Evolutionary conservation across 2,888 invertebrate genomes (phyloP), one percentile per base, ranked within the genome.

Genomic region (Vannuccia rotundouncinata): DNA sequence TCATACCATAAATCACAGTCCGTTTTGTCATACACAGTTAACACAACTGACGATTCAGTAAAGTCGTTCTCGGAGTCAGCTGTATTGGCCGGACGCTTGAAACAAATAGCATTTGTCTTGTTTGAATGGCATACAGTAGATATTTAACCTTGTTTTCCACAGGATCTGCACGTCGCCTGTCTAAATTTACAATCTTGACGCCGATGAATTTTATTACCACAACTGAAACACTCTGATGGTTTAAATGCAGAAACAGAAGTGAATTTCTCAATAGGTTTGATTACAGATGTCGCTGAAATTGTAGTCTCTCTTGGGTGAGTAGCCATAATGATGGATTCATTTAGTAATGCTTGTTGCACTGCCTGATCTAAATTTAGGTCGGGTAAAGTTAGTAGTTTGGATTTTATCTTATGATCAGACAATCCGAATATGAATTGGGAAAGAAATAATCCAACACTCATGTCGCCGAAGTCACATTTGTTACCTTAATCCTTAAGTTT

Each of bases 1-100:
- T 75, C 75, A 75, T 75, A 75, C 75, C 75, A 75, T 75, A 75
- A 75, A 31, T 66, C 66, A 66, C 66, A 66, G 66, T 27, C 66
- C 66, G 66, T 66, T 66, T 66, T 66, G 25, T 66, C 66, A 66
- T 5, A 66, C 66, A 66, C 66, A 2, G 25, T n/a, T 66, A 66
- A 66, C 22, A 66, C 66, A 66, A 66, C 66, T 66, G 66, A 66
- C 25, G 66, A 66, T 17, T 45, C 45, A 45, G 45, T 17, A 45
- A 17, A 45, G 45, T 45, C 10, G 5, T 10, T 17, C 45, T 45
- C 45, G 45, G 45, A 45, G 45, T 45, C 17, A 45, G 5, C 45
- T 66, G 13, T 66, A 66, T 17, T 5, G 25, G 5, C 66, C 66
- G 66, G 75, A 75, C 30, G 28, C 75, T 75, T 29, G 75, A 75